phyloP scores from a whole-genome alignment of 2,888 invertebrate species.

The Bellardia pandia region DNA sequence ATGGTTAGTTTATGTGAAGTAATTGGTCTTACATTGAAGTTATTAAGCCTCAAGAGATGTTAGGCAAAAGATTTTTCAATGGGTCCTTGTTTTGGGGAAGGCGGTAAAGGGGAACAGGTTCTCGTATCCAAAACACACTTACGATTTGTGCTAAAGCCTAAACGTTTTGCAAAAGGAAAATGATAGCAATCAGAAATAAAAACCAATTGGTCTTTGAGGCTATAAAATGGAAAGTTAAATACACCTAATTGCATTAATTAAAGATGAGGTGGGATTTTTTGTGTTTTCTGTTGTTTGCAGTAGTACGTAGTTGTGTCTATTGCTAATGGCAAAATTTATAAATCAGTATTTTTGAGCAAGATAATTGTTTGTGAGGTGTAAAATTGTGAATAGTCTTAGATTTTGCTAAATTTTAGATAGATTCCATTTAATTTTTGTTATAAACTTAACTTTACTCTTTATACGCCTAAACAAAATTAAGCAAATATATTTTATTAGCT shows the following conservation, averaged over 20 bases:
- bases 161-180: neutral
- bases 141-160: neutral
- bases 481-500: neutral
- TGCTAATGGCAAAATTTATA: neutral
- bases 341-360: neutral
- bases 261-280: conserved; percentile 55
- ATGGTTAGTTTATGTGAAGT: conserved; percentile 65
- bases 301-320: neutral
- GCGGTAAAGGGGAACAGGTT: neutral
- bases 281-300: neutral
- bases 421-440: too few species aligned
- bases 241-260: conserved; percentile 71
- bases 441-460: too few species aligned
- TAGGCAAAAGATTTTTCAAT: conserved; percentile 38
- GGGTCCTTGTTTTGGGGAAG: neutral
- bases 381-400: neutral
- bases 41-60: conserved; percentile 67
- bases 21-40: conserved; percentile 73
- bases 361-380: neutral
- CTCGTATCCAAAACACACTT: neutral
- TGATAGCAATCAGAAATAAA: conserved; percentile 29
- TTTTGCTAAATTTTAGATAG: too few species aligned
- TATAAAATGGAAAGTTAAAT: conserved; percentile 63
- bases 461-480: neutral
- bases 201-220: conserved; percentile 14